These are phyloP conservation scores for Harpalus rufipes DNA, from an alignment of 2,888 invertebrate genomes.

Conservation along the genomic window DNA sequence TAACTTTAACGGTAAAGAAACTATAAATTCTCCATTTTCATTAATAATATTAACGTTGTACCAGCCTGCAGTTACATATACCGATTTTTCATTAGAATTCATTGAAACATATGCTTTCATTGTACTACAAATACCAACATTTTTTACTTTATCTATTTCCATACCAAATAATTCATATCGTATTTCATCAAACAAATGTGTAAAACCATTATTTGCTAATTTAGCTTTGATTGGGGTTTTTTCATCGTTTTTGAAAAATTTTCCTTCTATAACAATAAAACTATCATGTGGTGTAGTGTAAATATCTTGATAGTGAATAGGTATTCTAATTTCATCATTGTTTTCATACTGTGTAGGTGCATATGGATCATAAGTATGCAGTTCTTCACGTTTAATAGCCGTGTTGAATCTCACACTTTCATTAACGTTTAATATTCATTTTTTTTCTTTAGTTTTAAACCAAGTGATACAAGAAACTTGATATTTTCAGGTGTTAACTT, in stretches of 20 bases:
- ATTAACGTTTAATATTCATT: constrained; percentile 3
- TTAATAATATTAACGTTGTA: constrained; percentile 45
- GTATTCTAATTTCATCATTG: constrained; percentile 64
- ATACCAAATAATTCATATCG: constrained; percentile 73
- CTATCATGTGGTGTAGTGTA: constrained; percentile 51
- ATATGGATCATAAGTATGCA: no score
- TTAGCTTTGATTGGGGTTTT: background rate
- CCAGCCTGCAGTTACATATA: constrained; percentile 70
- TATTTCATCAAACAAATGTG: constrained; percentile 72
- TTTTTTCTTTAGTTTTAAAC: constrained; percentile 27
- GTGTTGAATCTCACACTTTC: constrained; percentile 4
- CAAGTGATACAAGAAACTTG: constrained; percentile 8
- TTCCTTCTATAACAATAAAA: constrained; percentile 68
- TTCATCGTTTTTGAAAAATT: constrained; percentile 1
- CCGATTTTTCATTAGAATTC: constrained; percentile 69
- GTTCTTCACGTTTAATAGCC: constrained; percentile 36
- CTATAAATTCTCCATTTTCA: constrained; percentile 70
- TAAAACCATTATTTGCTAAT: constrained; percentile 70
- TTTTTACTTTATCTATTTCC: constrained; percentile 72
- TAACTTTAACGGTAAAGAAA: constrained; percentile 72
- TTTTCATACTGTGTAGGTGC: constrained; percentile 30
- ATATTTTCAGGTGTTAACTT: constrained; percentile 25
- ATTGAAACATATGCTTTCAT: constrained; percentile 73
- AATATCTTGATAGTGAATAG: constrained; percentile 50
- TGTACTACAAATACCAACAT: constrained; percentile 72